These are phyloP conservation scores for Agrochola litura DNA, from an alignment of 2,888 invertebrate genomes.

Conservation along the genomic window DNA sequence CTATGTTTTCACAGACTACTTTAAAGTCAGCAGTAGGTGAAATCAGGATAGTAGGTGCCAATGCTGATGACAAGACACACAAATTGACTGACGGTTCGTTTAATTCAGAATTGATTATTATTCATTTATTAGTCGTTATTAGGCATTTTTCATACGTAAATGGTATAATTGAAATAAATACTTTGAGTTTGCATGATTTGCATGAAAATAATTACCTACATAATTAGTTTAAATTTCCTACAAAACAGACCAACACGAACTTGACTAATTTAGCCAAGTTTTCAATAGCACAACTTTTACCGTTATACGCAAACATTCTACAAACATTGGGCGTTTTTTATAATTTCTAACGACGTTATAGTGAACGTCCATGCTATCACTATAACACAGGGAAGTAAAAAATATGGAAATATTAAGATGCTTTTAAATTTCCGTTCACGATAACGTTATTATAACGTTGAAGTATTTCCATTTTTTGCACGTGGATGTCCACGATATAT, in stretches of 20 bases:
- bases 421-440: background rate
- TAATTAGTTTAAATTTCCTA: background rate
- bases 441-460: background rate
- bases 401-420: background rate
- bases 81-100: background rate
- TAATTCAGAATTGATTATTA: no score
- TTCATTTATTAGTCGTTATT: background rate
- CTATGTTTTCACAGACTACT: background rate
- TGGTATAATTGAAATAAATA: no score
- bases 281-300: background rate
- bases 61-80: background rate
- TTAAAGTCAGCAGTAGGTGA: background rate
- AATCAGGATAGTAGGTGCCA: background rate
- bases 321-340: background rate
- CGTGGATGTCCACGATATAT: background rate
- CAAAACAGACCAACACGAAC: background rate
- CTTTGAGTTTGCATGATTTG: background rate
- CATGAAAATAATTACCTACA: no score
- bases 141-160: no score
- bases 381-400: background rate
- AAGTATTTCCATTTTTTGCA: background rate
- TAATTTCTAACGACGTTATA: background rate
- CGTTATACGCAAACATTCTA: background rate
- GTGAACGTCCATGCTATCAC: background rate
- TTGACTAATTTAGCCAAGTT: background rate